Base-by-base conservation (phyloP, 2,797 vertebrate species). In the Pseudopleuronectes americanus region DNA sequence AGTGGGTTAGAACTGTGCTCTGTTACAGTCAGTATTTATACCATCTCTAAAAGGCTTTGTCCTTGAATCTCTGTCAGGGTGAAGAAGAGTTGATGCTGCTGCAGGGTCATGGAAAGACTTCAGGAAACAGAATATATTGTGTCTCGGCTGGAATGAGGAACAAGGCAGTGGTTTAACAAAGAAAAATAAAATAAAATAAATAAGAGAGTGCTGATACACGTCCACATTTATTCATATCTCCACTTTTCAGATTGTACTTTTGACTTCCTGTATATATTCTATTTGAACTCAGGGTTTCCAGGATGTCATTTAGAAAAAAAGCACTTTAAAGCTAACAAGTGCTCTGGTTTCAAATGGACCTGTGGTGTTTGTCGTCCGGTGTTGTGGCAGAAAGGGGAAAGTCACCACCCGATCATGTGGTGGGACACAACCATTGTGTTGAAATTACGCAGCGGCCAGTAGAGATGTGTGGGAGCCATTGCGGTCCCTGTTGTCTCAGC, bases 321-420 rank as follows among this genome's bases (percentile, higher is more conserved):
- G 24, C 5, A 33, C 12, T 47, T 63, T 21, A 43, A 41, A 36
- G 31, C 58, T 36, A 48, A 48, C 33, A 54, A 26, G 52, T 24
- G 36, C 4, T 77, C 26, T 62, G 67, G 70, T 78, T 86, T 79
- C 22, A 76, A 68, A 81, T 79, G 36, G 69, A 71, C 26, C 17
- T 57, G 21, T 49, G 77, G 67, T 68, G 51, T 68, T 60, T 64
- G 52, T 49, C 10, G 49, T 52, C 19, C 36, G 23, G 31, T 4
- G 2, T 57, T 70, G 2, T 13, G 36, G 67, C 33, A 65, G 52
- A 64, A 53, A 59, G 26, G 14, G 22, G 31, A 36, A 23, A 51
- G 54, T 69, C 4, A 71, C 26, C 41, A 28, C 19, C 12, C 21
- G 31, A 1, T 53, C 60, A 47, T 17, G 53, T 14, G 9, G 23